A percentile compares a stretch with the other conserved stretches of the same genome.
These are phyloP conservation scores for Drosophila incognita DNA, from an alignment of 2,888 invertebrate genomes.

Conservation along the genomic window DNA sequence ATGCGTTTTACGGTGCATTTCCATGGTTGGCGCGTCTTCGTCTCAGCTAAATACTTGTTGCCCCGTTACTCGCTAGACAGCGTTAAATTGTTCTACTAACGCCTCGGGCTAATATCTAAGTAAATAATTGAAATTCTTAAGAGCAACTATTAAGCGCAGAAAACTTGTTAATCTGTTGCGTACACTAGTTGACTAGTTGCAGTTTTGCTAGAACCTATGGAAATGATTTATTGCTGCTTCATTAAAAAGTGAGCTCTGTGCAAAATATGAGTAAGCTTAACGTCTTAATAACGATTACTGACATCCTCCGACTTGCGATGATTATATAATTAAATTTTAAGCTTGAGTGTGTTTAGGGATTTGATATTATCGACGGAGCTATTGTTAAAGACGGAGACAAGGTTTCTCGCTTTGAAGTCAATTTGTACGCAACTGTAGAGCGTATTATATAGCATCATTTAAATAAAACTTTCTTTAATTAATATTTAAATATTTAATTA, in stretches of 20 bases:
- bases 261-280: background rate
- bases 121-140: background rate
- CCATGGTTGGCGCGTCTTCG: constrained; percentile 47
- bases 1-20: constrained; percentile 59
- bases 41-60: constrained; percentile 26
- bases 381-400: background rate
- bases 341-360: background rate
- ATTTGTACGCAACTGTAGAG: background rate
- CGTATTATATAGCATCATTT: background rate
- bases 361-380: background rate
- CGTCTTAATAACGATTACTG: background rate
- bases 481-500: background rate
- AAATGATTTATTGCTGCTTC: background rate
- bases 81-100: background rate
- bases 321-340: background rate
- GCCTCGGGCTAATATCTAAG: background rate
- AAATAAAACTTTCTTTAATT: background rate
- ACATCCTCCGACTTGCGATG: background rate
- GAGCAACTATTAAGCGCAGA: background rate
- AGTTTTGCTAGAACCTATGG: background rate
- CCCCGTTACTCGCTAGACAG: constrained; percentile 21
- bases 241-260: background rate
- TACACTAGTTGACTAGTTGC: background rate
- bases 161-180: background rate
- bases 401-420: background rate